phyloP scores from a whole-genome alignment of 2,113 vertebrate species.

The Lycaon pictus region DNA sequence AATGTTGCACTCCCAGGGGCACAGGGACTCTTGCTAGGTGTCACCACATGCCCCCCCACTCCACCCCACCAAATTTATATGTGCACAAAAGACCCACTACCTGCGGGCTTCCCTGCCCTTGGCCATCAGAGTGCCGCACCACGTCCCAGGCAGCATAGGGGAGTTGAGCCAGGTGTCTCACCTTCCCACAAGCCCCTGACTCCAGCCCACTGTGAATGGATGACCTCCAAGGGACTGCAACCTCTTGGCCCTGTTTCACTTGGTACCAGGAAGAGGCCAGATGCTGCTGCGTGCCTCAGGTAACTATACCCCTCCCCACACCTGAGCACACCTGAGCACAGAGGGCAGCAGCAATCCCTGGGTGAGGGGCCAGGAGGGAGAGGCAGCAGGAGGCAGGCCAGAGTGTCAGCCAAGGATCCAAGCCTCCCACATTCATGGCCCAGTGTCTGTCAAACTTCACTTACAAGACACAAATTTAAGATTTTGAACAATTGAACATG shows the following conservation, averaged over 20 bases:
- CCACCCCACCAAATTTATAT: too few species aligned
- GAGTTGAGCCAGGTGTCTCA: not conserved
- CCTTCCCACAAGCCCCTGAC: not conserved
- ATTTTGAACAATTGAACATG: not conserved
- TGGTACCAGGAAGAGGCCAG: not conserved
- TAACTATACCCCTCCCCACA: not conserved
- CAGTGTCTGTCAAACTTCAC: not conserved
- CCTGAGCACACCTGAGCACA: not conserved
- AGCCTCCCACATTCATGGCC: not conserved
- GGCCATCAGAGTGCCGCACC: not conserved
- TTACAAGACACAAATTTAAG: not conserved
- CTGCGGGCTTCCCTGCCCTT: not conserved
- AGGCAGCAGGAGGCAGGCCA: not conserved
- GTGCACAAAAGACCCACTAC: too few species aligned
- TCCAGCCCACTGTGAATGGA: not conserved
- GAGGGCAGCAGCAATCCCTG: not conserved
- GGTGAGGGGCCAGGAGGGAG: not conserved
- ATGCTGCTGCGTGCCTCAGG: fast-evolving
- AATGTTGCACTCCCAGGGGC: not conserved
- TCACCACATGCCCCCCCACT: too few species aligned
- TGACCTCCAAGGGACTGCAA: not conserved
- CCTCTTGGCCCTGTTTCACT: not conserved
- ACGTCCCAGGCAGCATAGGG: not conserved
- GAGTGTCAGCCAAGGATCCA: not conserved
- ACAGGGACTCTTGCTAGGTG: not conserved